Conservation (phyloP, 2,888 invertebrate genomes). For the Pyrgus malvae region DNA sequence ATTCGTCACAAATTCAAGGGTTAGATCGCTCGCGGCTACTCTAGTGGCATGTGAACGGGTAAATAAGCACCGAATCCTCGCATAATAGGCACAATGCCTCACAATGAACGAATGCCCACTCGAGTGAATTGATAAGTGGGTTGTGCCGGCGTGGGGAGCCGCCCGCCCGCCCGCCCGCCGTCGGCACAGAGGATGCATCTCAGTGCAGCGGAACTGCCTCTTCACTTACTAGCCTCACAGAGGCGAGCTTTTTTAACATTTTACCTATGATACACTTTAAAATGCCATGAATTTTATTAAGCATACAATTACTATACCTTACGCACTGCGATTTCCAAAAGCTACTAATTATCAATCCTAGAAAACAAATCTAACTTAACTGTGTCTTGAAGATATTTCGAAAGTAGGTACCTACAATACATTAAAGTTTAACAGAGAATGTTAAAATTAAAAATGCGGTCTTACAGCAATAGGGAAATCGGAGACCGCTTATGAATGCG, state of each 20-base stretch:
- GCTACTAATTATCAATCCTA: no score
- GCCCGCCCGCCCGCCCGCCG: constrained; percentile 46
- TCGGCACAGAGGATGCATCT: constrained; percentile 10
- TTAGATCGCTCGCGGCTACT: constrained; percentile 27
- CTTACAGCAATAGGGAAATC: constrained; percentile 1
- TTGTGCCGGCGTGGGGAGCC: constrained; percentile 58
- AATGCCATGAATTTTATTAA: neutral
- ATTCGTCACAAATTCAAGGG: constrained; percentile 24
- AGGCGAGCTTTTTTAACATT: neutral
- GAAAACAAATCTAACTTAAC: no score
- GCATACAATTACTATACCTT: no score
- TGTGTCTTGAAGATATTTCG: no score
- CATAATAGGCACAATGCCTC: constrained; percentile 73
- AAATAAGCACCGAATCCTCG: constrained; percentile 68
- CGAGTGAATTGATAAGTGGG: constrained; percentile 81
- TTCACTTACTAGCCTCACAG: neutral
- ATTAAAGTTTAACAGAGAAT: neutral
- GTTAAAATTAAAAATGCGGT: no score
- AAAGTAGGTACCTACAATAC: neutral
- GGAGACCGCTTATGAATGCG: constrained; percentile 5
- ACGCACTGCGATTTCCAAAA: no score
- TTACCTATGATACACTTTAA: neutral
- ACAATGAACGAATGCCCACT: constrained; percentile 79
- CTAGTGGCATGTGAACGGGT: constrained; percentile 61
- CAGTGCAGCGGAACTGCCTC: constrained; percentile 5